Conservation (phyloP, 2,797 vertebrate species). For the Cichlasoma orientale region DNA sequence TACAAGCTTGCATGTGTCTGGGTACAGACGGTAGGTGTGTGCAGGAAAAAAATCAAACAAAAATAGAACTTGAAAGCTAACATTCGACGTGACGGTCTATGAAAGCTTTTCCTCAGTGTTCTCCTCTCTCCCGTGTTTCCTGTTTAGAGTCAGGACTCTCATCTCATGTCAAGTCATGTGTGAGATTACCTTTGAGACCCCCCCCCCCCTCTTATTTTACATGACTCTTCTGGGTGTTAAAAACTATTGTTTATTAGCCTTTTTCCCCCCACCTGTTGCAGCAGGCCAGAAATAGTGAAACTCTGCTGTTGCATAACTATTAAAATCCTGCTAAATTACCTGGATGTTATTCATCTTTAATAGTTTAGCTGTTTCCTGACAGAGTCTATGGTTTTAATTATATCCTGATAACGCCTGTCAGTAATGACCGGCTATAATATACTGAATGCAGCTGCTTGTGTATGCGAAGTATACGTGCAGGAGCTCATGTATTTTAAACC, state of each 20-base stretch:
- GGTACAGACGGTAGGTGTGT: background rate
- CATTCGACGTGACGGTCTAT: background rate
- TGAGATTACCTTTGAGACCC: constrained; percentile 53
- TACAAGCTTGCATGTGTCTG: background rate
- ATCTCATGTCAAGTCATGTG: constrained; percentile 23
- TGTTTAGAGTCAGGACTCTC: constrained; percentile 21
- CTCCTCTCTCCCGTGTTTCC: constrained; percentile 33
- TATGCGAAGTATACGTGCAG: background rate
- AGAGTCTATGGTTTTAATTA: background rate
- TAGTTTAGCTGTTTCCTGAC: background rate
- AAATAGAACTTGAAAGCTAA: constrained; percentile 7
- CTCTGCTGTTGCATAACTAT: background rate
- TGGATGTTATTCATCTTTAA: background rate
- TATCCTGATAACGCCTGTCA: background rate
- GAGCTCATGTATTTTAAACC: background rate
- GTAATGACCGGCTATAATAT: background rate
- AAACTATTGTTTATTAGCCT: background rate
- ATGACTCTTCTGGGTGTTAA: background rate
- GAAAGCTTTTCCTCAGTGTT: background rate
- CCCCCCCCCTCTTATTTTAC: background rate
- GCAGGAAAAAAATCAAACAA: background rate
- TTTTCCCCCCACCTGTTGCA: constrained; percentile 2
- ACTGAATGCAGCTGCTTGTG: background rate
- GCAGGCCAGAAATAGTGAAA: background rate
- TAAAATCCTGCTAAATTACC: background rate